These are phyloP conservation scores for Megathymus violae DNA, from an alignment of 1,140 invertebrate genomes.

Conservation along the genomic window DNA sequence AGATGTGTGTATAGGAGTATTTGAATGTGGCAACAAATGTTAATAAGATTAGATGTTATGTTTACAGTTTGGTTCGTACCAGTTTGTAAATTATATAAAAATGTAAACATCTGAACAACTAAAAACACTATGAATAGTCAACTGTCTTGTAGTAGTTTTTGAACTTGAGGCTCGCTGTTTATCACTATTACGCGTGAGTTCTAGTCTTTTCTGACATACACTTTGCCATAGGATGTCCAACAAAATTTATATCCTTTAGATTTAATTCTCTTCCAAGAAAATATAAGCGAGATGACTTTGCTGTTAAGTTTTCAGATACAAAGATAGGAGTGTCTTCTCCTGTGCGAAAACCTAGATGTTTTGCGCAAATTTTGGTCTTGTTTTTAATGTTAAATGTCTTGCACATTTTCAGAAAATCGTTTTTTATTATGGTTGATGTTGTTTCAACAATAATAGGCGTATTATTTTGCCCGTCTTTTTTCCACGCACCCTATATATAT, in stretches of 20 bases:
- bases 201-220: conserved; percentile 16
- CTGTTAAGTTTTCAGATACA: conserved; percentile 9
- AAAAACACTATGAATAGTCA: too few species aligned
- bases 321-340: conserved; percentile 22
- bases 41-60: too few species aligned
- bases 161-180: conserved; percentile 16
- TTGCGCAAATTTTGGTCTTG: conserved; percentile 26
- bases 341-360: conserved; percentile 25
- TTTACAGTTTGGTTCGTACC: too few species aligned
- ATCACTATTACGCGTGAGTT: conserved; percentile 7
- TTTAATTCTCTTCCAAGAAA: conserved; percentile 14
- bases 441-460: conserved; percentile 12
- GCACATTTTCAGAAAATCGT: conserved; percentile 47
- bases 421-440: conserved; percentile 39
- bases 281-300: conserved; percentile 19
- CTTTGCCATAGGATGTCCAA: conserved; percentile 21
- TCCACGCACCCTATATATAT: conserved; percentile 10
- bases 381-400: conserved; percentile 36
- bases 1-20: too few species aligned
- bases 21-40: too few species aligned
- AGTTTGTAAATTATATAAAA: too few species aligned
- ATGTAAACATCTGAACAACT: too few species aligned
- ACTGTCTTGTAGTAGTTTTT: background rate
- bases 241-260: conserved; percentile 21
- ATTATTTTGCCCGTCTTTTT: conserved; percentile 2